Base-by-base conservation (phyloP, 2,797 vertebrate genomes). In the Platalea minor region DNA sequence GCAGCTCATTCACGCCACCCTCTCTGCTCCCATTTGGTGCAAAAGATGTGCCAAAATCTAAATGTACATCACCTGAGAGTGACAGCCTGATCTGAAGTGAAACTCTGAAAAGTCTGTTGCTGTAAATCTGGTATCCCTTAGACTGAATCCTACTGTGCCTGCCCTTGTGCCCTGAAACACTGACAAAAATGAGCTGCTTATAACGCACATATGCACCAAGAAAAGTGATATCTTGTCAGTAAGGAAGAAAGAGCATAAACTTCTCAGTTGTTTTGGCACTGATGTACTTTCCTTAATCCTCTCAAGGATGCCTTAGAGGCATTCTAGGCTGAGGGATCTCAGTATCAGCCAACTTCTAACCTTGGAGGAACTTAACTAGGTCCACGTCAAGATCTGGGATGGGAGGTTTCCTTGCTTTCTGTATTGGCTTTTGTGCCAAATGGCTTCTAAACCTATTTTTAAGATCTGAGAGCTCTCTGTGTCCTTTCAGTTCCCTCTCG, bases 381-480 rank as follows among this genome's bases (percentile, higher is more conserved):
- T 77, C 75, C 50, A 20, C 3, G 0, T 75, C 76, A 72, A 21
- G 75, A 75, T 53, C 37, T 48, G 53, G 67, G 18, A 7, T 61
- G 63, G 75, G 35, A 93, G 19, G 13, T 54, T 53, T 85, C 88
- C 75, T 67, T 60, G 33, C 48, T 93, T 69, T 91, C 60, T 93
- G 82, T 74, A 29, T 33, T 85, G 68, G 5, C 86, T 88, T 94
- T 95, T 95, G 51, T 91, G 88, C 88, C 85, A 73, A 41, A 10
- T 67, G 59, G 67, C 65, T 90, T 93, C 83, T 63, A 88, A 95
- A 85, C 16, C 75, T 88, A 2, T 87, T 88, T 94, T 80, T 95
- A 83, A 87, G 63, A 95, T 95, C 85, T 85, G 81, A 92, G 86
- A 85, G 86, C 76, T 81, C 57, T 57, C 35, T 57, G 60, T 93